These are phyloP conservation scores for Tricholaema leucomelas DNA, from an alignment of 2,113 vertebrate genomes.

Conservation along the genomic window DNA sequence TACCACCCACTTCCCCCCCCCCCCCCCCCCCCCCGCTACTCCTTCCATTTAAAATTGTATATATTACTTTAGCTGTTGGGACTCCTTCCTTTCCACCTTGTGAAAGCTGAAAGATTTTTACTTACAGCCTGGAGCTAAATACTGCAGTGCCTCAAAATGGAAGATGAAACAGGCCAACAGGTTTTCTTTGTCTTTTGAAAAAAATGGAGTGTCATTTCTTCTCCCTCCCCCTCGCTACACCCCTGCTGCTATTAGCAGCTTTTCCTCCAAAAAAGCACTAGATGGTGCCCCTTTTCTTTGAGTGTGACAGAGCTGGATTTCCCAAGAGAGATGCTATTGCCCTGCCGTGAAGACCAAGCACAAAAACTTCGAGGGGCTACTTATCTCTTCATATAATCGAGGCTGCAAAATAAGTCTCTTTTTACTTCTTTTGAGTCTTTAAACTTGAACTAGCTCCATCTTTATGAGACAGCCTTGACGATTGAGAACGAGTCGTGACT, in stretches of 20 bases:
- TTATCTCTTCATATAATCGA: slow-evolving; percentile 4
- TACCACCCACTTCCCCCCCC: background rate
- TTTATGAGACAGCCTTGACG: background rate
- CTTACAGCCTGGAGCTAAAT: slow-evolving; percentile 42
- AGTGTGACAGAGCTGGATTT: slow-evolving; percentile 60
- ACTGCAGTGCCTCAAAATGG: slow-evolving; percentile 44
- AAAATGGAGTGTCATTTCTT: slow-evolving; percentile 45
- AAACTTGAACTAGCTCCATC: background rate
- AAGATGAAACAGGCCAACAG: slow-evolving; percentile 64
- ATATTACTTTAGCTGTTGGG: slow-evolving; percentile 38
- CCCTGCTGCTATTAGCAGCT: slow-evolving; percentile 47
- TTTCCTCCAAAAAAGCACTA: slow-evolving; percentile 90
- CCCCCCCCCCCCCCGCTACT: too few relatives aligned
- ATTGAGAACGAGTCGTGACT: background rate
- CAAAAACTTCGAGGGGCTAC: slow-evolving; percentile 23
- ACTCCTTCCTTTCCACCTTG: slow-evolving; percentile 22
- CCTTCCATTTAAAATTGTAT: slow-evolving; percentile 15
- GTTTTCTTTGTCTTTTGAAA: slow-evolving; percentile 60
- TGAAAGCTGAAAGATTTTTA: slow-evolving; percentile 32
- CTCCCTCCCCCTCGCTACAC: background rate
- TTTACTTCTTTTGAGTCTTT: background rate
- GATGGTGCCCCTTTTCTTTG: slow-evolving; percentile 93
- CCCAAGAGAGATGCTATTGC: slow-evolving; percentile 60
- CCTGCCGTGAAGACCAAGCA: slow-evolving; percentile 53
- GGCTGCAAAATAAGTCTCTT: background rate